A percentile compares a stretch with the other conserved stretches of the same genome.
Conservation (phyloP, 2,888 invertebrate species). For the Andrena trimmerana region DNA sequence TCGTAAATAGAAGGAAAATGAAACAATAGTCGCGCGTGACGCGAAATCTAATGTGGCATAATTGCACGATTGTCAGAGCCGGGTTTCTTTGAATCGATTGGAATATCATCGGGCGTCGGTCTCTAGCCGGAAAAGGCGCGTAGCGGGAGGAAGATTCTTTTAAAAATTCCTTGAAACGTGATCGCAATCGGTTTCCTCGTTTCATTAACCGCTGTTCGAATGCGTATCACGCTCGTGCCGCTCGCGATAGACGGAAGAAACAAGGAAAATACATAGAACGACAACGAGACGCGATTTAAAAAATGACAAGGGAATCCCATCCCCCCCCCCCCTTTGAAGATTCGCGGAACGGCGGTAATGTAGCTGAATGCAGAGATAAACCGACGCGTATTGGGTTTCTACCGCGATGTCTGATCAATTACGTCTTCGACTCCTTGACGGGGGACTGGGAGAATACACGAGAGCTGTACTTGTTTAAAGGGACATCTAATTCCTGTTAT, state of each 20-base stretch:
- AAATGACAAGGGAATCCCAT: constrained; percentile 15
- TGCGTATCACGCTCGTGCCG: constrained; percentile 11
- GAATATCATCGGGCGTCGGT: background rate
- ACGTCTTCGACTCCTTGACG: background rate
- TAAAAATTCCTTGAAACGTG: background rate
- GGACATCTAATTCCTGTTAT: no score
- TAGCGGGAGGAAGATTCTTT: no score
- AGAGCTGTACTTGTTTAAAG: no score
- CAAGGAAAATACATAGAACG: constrained; percentile 11
- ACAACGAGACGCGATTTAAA: background rate
- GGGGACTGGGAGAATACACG: no score
- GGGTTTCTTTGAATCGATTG: background rate
- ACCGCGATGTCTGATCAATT: background rate
- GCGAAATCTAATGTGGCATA: no score
- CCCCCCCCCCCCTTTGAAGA: background rate
- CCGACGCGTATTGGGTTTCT: background rate
- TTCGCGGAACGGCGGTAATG: background rate
- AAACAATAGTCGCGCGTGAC: no score
- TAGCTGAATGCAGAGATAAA: background rate
- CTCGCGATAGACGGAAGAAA: background rate
- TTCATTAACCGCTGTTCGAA: constrained; percentile 1
- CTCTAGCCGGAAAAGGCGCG: background rate
- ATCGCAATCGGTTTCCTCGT: background rate
- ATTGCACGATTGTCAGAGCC: background rate
- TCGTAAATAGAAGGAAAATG: background rate